A percentile compares a stretch with the other conserved stretches of the same genome.
phyloP scores from a whole-genome alignment of 2,113 vertebrate species.

The Gavialis gangeticus region DNA sequence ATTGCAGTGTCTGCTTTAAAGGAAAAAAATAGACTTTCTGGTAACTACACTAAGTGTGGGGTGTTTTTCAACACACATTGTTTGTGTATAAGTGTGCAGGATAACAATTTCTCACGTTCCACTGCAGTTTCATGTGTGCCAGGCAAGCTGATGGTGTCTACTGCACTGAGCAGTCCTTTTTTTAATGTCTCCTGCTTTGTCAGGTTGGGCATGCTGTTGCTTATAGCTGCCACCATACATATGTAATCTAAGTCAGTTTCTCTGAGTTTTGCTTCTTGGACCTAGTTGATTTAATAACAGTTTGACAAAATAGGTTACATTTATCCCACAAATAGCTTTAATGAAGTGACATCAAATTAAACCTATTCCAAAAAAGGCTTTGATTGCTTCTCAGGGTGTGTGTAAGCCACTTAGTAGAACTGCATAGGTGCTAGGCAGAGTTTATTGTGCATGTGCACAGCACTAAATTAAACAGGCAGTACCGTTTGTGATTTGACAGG shows the following conservation, averaged over 20 bases:
- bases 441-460: too few relatives aligned
- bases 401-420: too few relatives aligned
- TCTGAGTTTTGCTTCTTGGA: not conserved
- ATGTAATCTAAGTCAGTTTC: not conserved
- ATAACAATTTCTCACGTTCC: not conserved
- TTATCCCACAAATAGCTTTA: not conserved
- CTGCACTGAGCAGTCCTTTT: not conserved
- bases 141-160: not conserved
- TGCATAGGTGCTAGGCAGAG: too few relatives aligned
- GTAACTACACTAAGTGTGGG: not conserved
- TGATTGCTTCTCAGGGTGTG: not conserved
- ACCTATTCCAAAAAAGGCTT: not conserved
- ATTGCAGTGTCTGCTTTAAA: not conserved
- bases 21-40: not conserved
- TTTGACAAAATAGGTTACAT: not conserved
- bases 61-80: not conserved
- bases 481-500: too few relatives aligned
- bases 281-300: not conserved
- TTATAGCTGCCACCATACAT: not conserved
- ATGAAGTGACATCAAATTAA: not conserved
- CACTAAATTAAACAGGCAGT: too few relatives aligned
- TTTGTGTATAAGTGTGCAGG: fast-evolving
- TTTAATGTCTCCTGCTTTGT: not conserved
- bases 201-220: not conserved
- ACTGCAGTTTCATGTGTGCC: not conserved